Evolutionary conservation across 2,797 vertebrate species (phyloP).

Genomic region (Mus caroli): DNA sequence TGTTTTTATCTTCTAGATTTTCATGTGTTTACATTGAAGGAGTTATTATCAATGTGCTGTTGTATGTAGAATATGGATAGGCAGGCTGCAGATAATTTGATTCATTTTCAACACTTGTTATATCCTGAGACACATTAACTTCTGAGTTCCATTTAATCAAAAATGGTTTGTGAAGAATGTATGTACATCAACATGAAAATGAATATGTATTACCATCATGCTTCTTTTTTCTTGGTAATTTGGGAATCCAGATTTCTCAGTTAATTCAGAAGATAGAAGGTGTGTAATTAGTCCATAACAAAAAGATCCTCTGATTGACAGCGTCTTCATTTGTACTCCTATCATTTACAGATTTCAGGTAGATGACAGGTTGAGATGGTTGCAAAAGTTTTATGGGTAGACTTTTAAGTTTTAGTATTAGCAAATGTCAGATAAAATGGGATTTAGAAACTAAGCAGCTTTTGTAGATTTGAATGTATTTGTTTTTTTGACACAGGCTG

Average conservation of each 20-base stretch:
- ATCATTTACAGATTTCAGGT: not conserved
- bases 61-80: not conserved
- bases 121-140: not conserved
- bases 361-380: not conserved
- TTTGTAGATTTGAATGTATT: not conserved
- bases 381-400: not conserved
- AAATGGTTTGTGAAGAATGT: not conserved
- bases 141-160: not conserved
- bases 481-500: not conserved
- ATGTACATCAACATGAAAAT: not conserved
- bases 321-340: not conserved
- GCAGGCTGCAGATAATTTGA: not conserved
- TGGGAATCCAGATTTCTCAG: slow-evolving; percentile 40
- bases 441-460: not conserved
- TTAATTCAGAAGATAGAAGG: slow-evolving; percentile 23
- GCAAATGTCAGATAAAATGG: not conserved
- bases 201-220: not conserved
- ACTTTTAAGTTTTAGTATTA: not conserved
- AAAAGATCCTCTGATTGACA: not conserved
- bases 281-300: not conserved
- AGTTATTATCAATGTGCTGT: not conserved
- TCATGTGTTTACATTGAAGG: slow-evolving; percentile 3
- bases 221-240: not conserved
- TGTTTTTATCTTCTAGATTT: not conserved
- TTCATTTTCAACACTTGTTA: not conserved